These are phyloP conservation scores for Aradophagus sp. DNA, from an alignment of 1,140 invertebrate species.

Conservation along the genomic window DNA sequence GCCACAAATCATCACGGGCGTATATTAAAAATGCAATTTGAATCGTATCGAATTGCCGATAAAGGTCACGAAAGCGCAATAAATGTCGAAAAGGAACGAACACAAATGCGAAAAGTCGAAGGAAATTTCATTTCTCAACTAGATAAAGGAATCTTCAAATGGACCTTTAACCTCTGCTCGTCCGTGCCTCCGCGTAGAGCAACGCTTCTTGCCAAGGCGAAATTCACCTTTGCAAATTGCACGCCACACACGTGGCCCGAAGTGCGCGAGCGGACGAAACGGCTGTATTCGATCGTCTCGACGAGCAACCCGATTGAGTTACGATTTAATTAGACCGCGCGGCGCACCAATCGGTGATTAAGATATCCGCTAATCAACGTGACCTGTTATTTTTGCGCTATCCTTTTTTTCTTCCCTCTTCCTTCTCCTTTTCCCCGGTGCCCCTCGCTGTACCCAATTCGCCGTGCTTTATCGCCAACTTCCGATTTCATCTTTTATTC, in stretches of 20 bases:
- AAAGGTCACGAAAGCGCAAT: conserved; percentile 24
- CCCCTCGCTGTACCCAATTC: too few relatives aligned
- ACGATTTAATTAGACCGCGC: conserved; percentile 72
- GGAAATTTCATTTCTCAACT: conserved; percentile 33
- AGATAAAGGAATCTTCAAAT: conserved; percentile 40
- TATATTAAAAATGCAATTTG: conserved; percentile 3
- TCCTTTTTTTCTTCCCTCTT: conserved; percentile 35
- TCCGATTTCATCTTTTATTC: too few relatives aligned
- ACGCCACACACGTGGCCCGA: conserved; percentile 50
- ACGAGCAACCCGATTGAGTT: conserved; percentile 67
- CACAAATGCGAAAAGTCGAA: conserved; percentile 24
- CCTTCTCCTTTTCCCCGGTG: conserved; percentile 12
- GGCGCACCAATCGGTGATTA: conserved; percentile 68
- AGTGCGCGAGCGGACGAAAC: conserved; percentile 54
- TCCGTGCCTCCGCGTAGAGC: conserved; percentile 26
- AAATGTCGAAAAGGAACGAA: conserved; percentile 16
- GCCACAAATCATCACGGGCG: background rate
- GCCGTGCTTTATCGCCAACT: too few relatives aligned
- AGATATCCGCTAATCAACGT: conserved; percentile 72
- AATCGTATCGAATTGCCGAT: background rate
- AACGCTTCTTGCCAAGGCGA: conserved; percentile 37
- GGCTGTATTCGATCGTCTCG: conserved; percentile 33
- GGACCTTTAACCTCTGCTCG: conserved; percentile 32
- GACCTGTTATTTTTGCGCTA: too few relatives aligned
- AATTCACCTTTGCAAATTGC: conserved; percentile 49